Evolutionary conservation across 1,140 invertebrate species (phyloP).

Genomic region (Glossosoma conforme): DNA sequence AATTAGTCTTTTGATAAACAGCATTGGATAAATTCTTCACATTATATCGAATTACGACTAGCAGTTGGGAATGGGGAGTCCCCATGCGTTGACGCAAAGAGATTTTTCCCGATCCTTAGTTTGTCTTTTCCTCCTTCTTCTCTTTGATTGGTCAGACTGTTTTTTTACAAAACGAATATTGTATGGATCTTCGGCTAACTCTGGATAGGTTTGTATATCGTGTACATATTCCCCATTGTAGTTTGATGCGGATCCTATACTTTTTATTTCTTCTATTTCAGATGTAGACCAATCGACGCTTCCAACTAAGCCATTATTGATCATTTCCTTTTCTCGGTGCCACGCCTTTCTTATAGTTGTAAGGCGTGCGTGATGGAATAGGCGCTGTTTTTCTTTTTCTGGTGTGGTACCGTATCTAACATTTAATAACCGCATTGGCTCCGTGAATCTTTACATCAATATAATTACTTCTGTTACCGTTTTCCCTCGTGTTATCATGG

Average conservation of each 20-base stretch:
- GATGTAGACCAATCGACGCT: constrained; percentile 68
- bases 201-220: constrained; percentile 82
- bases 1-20: constrained; percentile 30
- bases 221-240: constrained; percentile 90
- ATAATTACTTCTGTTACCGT: constrained; percentile 60
- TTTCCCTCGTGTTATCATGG: constrained; percentile 72
- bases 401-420: constrained; percentile 84
- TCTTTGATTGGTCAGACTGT: constrained; percentile 57
- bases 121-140: constrained; percentile 57
- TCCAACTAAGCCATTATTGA: constrained; percentile 70
- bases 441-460: constrained; percentile 85
- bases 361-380: constrained; percentile 82
- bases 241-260: constrained; percentile 71
- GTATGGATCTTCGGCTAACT: constrained; percentile 91
- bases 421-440: constrained; percentile 74
- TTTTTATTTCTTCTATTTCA: constrained; percentile 84
- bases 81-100: constrained; percentile 8
- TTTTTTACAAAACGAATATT: constrained; percentile 88
- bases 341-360: constrained; percentile 86
- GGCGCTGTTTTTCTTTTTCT: constrained; percentile 79
- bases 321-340: constrained; percentile 80
- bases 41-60: constrained; percentile 28
- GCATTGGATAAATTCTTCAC: constrained; percentile 17
- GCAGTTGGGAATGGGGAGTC: constrained; percentile 19
- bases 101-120: constrained; percentile 37